Base-by-base conservation (phyloP, 2,888 invertebrate genomes). In the Trachelus tabidus region DNA sequence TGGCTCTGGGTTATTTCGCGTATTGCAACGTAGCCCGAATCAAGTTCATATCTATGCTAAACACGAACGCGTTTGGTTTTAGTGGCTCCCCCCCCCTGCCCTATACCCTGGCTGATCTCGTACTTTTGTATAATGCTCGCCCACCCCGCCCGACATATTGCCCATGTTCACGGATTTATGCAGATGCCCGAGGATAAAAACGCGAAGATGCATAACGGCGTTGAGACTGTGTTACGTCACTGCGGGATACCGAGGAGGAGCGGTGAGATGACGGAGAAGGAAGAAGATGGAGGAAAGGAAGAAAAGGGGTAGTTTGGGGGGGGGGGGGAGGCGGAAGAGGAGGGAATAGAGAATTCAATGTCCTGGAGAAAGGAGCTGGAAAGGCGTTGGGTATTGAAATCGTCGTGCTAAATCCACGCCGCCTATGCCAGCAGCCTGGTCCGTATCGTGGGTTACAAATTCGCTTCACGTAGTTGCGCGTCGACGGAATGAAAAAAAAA, bases 31-130 rank as follows among this genome's bases (percentile, higher is more conserved):
- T 69, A 75, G 76, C 68, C 79, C 83, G 83, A 81, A 85, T 85
- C 85, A 86, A 88, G 87, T 88, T 88, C 87, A 87, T 88, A 88
- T 88, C 85, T 85, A 88, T 87, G 88, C 87, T 87, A 88, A 87
- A 83, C 86, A 85, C 82, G 84, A 80, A 75, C 75, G 76, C 81
- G 82, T 83, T 86, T 81, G 81, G 80, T 80, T 85, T 86, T 85
- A 81, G 83, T 80, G 82, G 79, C 75, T 82, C 3, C 4, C 79
- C 82, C 79, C 34, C 1, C 31, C 31, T 1, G 78, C 83, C 80
- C 31, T 71, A 71, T 71, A 71, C 15, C 71, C 31, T 71, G 33
- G 71, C 15, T 23, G 56, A 56, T 56, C 56, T 23, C 56, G 23
- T 56, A 56, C 56, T 56, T 56, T 56, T 56, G 23, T 56, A 56